These are phyloP conservation scores for Epinephelus awoara DNA, from an alignment of 2,797 vertebrate genomes.

Conservation along the genomic window DNA sequence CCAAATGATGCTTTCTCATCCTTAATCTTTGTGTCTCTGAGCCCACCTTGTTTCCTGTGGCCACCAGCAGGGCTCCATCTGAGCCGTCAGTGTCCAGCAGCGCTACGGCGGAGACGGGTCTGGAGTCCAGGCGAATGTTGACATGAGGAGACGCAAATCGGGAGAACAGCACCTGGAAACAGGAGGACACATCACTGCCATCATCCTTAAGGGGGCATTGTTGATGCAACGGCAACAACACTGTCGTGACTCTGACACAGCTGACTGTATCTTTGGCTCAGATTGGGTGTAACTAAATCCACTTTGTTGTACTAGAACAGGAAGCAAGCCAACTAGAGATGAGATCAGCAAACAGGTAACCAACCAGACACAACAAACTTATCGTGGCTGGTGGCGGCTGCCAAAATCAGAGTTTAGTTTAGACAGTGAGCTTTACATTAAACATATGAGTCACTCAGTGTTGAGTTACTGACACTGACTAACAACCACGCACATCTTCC, in stretches of 20 bases:
- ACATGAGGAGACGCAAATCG: slow-evolving; percentile 90
- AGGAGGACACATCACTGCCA: neutral
- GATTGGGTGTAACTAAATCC: neutral
- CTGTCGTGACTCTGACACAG: neutral
- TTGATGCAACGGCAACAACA: neutral
- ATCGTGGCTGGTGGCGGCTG: neutral
- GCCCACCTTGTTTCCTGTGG: slow-evolving; percentile 94
- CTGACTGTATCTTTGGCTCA: neutral
- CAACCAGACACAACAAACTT: neutral
- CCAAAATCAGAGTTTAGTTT: neutral
- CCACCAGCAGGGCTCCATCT: slow-evolving; percentile 88
- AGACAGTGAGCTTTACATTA: neutral
- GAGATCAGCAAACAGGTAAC: neutral
- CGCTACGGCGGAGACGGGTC: slow-evolving; percentile 87
- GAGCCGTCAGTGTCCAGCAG: slow-evolving; percentile 81
- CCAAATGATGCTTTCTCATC: neutral
- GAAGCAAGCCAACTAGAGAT: neutral
- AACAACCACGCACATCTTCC: too few species aligned
- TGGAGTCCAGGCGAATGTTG: slow-evolving; percentile 90
- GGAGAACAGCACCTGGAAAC: slow-evolving; percentile 91
- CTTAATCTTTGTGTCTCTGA: neutral
- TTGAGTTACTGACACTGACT: too few species aligned
- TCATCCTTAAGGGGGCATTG: neutral
- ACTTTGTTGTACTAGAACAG: neutral
- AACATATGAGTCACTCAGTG: too few species aligned